phyloP scores from a whole-genome alignment of 2,113 vertebrate genomes.

The Phalacrocorax aristotelis region DNA sequence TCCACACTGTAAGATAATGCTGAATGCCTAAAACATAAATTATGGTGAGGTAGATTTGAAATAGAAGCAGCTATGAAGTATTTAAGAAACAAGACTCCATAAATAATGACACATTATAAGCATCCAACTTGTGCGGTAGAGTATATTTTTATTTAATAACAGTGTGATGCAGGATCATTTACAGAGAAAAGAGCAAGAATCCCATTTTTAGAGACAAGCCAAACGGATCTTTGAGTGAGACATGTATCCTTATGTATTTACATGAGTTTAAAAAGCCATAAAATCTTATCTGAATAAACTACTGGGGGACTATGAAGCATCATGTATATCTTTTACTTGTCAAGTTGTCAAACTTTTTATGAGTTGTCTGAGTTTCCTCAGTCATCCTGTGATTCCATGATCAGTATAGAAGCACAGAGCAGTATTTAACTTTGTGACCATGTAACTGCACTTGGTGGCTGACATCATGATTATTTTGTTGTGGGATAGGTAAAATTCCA shows the following conservation, averaged over 20 bases:
- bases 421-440: background rate
- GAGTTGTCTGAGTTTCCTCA: background rate
- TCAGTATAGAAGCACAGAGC: background rate
- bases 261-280: background rate
- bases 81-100: background rate
- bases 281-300: background rate
- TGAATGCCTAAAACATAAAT: background rate
- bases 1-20: background rate
- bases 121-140: background rate
- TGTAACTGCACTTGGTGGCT: background rate
- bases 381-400: background rate
- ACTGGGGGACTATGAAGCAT: background rate
- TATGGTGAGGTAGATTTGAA: background rate
- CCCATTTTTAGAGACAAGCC: background rate
- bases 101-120: background rate
- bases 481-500: background rate
- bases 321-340: background rate
- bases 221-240: background rate
- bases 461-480: background rate
- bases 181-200: background rate
- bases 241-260: background rate
- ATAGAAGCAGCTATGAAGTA: background rate
- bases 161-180: background rate
- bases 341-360: background rate
- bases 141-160: background rate